Conservation (phyloP, 2,797 vertebrate species). For the Squalus acanthias region DNA sequence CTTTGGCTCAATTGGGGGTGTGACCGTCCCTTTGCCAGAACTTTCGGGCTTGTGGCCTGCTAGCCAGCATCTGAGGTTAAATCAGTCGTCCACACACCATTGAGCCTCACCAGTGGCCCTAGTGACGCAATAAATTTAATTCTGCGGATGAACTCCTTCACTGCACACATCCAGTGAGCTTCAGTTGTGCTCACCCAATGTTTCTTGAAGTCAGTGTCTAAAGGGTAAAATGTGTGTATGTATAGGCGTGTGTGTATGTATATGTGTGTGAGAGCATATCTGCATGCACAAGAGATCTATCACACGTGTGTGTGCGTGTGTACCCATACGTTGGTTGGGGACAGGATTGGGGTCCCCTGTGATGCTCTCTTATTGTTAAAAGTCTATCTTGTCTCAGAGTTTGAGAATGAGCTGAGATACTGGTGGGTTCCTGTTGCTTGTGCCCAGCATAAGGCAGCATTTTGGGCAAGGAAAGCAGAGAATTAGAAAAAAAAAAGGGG, state of each 20-base stretch:
- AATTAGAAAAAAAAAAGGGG: neutral
- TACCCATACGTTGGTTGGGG: neutral
- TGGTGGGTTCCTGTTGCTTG: neutral
- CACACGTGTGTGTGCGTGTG: no score
- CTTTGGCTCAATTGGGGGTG: neutral
- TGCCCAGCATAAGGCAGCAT: neutral
- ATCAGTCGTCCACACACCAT: neutral
- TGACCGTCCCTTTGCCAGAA: neutral
- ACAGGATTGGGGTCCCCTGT: neutral
- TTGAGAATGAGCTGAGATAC: neutral
- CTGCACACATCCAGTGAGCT: no score
- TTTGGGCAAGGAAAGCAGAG: neutral
- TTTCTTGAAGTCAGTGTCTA: neutral
- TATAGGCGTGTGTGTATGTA: neutral
- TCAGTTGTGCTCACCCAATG: neutral
- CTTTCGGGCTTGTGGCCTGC: neutral
- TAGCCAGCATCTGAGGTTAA: neutral
- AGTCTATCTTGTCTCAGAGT: neutral
- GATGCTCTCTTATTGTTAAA: neutral
- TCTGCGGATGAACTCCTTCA: neutral
- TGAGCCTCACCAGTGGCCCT: neutral
- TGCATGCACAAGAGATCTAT: neutral
- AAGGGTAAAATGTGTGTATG: neutral
- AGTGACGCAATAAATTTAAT: neutral
- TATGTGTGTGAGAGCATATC: neutral